Base-by-base conservation (phyloP, 2,888 invertebrate genomes). In the Junonia oenone region DNA sequence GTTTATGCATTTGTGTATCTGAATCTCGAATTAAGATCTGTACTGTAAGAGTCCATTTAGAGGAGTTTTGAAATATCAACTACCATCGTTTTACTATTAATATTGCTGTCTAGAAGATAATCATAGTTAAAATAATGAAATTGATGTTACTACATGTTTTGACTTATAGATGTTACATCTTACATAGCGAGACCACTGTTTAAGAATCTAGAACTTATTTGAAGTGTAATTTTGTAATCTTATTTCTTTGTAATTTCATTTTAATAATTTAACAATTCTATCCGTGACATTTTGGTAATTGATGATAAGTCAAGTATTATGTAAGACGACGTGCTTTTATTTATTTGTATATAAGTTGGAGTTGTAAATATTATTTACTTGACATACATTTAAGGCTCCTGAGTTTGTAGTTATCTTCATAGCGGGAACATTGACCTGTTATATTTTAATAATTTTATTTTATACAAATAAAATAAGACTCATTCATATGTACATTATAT, bases 271-370 rank as follows among this genome's bases (percentile, higher is more conserved):
- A n/a, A n/a, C n/a, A n/a, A 15, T 35, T 35, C 13, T 22, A 9
- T 13, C 6, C 6, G 17, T 1, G 13, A 40, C 17, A 0, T n/a
- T n/a, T 0, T 37, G 0, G 15, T 40, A 11, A 19, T 11, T 11
- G 5, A 19, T 6, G 40, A 1, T 1, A 19, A 40, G 40, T 40
- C 13, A 6, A 26, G 19, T 43, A 26, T 26, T 43, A 13, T 13
- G n/a, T 43, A 13, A 13, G 2, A 22, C 13, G 22, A 43, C 9
- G 4, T 14, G 15, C 5, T 40, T 22, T 56, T 47, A 45, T 63
- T 59, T 60, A 55, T 62, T 63, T 63, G 53, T 55, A 63, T 51
- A 55, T 62, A 49, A 49, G 49, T 48, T 45, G 15, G 15, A 33
- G 35, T 22, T 51, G 54, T 55, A 58, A 47, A 58, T 56, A 55